phyloP scores from a whole-genome alignment of 1,140 invertebrate species.

The Wasmannia auropunctata region DNA sequence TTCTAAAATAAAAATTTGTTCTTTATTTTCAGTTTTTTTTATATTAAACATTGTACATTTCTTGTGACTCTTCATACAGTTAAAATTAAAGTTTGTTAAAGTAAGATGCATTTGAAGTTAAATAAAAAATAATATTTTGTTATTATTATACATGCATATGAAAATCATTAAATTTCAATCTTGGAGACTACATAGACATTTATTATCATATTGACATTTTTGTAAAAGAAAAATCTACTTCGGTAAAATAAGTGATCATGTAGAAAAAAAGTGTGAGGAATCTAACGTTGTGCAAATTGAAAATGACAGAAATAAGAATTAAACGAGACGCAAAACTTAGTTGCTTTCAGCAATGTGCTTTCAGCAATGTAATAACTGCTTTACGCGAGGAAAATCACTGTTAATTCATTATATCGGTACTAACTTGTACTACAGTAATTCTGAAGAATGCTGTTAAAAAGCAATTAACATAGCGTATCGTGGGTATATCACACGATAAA shows the following conservation, averaged over 20 bases:
- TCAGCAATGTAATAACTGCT: conserved; percentile 1
- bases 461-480: background rate
- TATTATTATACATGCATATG: background rate
- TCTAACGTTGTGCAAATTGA: background rate
- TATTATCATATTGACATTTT: too few relatives aligned
- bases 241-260: background rate
- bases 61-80: background rate
- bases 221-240: background rate
- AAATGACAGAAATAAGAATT: background rate
- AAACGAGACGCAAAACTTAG: background rate
- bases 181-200: background rate
- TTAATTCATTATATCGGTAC: background rate
- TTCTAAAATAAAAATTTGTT: background rate
- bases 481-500: background rate
- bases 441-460: background rate
- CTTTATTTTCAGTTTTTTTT: background rate
- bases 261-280: background rate
- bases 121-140: background rate
- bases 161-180: background rate
- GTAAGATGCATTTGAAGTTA: background rate
- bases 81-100: background rate
- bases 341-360: background rate
- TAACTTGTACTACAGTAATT: background rate
- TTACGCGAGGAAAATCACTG: background rate
- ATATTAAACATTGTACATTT: background rate